Conservation (phyloP, 2,888 invertebrate species). For the Nipponacmea schrenckii region DNA sequence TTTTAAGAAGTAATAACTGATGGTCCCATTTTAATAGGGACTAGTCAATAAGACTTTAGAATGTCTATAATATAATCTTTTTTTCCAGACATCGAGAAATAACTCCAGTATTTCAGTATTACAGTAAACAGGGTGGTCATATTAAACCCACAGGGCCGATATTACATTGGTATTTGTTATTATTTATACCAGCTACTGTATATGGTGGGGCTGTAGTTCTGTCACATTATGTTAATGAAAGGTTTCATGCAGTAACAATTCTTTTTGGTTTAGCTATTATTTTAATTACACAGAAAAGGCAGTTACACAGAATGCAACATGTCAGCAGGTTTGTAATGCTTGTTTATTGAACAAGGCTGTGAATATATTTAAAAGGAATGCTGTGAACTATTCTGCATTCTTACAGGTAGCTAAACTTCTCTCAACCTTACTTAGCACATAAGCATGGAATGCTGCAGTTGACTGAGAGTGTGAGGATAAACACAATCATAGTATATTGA, state of each 20-base stretch:
- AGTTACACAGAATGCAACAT: conserved; percentile 55
- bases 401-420: no score
- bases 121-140: conserved; percentile 25
- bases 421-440: no score
- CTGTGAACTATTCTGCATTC: no score
- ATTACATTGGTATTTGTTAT: conserved; percentile 52
- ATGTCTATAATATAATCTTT: neutral
- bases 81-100: conserved; percentile 47
- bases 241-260: conserved; percentile 46
- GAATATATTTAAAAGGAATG: no score
- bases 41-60: no score
- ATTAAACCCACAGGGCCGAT: conserved; percentile 38
- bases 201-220: conserved; percentile 38
- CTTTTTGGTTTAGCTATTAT: conserved; percentile 36
- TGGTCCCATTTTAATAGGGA: no score
- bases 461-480: no score
- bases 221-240: conserved; percentile 28
- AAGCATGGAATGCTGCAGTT: no score
- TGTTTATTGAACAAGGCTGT: no score
- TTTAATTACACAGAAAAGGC: conserved; percentile 26
- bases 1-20: no score
- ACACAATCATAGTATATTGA: no score
- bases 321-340: conserved; percentile 49
- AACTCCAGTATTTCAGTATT: conserved; percentile 37
- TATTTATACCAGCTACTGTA: conserved; percentile 46